These are phyloP conservation scores for Drosophila austrosaltans DNA, from an alignment of 2,888 invertebrate species.

Conservation along the genomic window DNA sequence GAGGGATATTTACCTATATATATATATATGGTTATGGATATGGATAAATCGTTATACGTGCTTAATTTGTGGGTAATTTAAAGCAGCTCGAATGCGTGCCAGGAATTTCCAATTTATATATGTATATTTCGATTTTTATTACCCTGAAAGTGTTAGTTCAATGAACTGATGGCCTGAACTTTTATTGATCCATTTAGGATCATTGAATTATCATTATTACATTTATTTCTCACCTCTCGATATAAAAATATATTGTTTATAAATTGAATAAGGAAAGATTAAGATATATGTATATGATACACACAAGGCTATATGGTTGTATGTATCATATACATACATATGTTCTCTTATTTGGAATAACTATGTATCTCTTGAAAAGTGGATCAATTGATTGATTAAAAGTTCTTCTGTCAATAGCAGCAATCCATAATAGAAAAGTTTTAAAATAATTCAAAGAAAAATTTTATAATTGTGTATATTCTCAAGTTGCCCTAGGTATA, in stretches of 20 bases:
- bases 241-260: background rate
- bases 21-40: background rate
- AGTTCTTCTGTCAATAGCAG: too few species aligned
- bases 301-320: background rate
- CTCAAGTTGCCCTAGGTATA: too few species aligned
- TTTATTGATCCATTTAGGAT: constrained; percentile 59
- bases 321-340: background rate
- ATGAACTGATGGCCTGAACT: constrained; percentile 51
- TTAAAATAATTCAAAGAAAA: too few species aligned
- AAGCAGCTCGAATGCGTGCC: constrained; percentile 74
- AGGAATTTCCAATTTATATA: constrained; percentile 51
- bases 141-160: constrained; percentile 51
- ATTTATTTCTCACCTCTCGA: constrained; percentile 58
- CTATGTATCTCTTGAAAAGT: background rate
- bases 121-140: constrained; percentile 30
- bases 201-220: constrained; percentile 53
- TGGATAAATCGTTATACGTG: constrained; percentile 51
- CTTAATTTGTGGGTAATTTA: constrained; percentile 73
- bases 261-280: background rate
- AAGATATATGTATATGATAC: background rate
- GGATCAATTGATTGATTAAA: too few species aligned
- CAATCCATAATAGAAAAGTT: too few species aligned
- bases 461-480: too few species aligned
- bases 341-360: too few species aligned
- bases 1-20: background rate